Evolutionary conservation across 2,888 invertebrate genomes (phyloP).

Genomic region (Cynaeus angustus): DNA sequence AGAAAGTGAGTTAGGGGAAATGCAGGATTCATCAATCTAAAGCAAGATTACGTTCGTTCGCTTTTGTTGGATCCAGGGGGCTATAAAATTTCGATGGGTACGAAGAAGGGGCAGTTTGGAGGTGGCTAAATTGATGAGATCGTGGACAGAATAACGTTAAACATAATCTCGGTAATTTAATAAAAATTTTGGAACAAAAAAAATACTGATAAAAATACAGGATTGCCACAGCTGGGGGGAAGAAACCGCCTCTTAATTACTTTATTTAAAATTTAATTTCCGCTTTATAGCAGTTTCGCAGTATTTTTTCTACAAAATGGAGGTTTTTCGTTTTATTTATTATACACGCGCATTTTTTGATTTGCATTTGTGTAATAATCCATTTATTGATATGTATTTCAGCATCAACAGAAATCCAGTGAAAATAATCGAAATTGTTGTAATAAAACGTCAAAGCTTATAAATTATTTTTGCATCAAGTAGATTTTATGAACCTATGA

Average conservation of each 20-base stretch:
- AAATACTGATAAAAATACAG: not conserved
- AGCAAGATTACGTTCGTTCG: slow-evolving; percentile 11
- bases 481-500: not conserved
- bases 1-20: slow-evolving; percentile 2
- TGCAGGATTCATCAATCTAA: slow-evolving; percentile 24
- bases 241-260: slow-evolving; percentile 2
- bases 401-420: not conserved
- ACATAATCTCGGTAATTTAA: no score
- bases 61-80: not conserved
- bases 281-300: not conserved
- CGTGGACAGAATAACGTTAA: no score
- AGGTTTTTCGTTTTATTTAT: not conserved
- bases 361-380: no score
- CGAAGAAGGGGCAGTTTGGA: not conserved
- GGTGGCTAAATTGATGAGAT: not conserved
- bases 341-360: not conserved
- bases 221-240: not conserved
- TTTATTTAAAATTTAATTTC: slow-evolving; percentile 8
- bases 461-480: not conserved
- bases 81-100: not conserved
- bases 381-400: no score
- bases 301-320: slow-evolving; percentile 1
- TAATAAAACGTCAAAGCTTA: not conserved
- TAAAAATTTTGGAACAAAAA: no score
- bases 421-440: not conserved